Base-by-base conservation (phyloP, 2,113 vertebrate genomes). In the Lipophrys pholis region DNA sequence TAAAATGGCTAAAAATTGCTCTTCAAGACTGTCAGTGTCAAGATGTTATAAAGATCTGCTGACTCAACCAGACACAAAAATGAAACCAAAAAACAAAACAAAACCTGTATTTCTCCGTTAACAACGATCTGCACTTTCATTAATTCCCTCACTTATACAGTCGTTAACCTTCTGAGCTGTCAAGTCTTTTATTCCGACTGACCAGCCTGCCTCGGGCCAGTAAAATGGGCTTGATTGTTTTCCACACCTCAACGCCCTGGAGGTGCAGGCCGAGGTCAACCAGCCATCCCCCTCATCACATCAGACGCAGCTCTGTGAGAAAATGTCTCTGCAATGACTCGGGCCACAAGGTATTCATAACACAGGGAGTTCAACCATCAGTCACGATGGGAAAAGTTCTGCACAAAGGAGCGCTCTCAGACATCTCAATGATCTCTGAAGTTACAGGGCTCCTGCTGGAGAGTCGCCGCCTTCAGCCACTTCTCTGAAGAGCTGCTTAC, bases 401-500 rank as follows among this genome's bases (percentile, higher is more conserved):
- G 56, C 43, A 84, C 69, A 76, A 71, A 66, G 48, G 6, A 65
- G 51, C 16, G 57, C 54, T 68, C 68, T 69, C 61, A 70, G 57
- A 67, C 55, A 49, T 78, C 39, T 73, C 70, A 69, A 80, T 80
- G 76, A 69, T 42, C 42, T 61, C 56, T 65, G 15, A 51, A 41
- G 63, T 56, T 48, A 41, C 56, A 55, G 11, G 49, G 15, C 40
- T 76, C 65, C 57, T 78, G 55, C 57, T 5, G 66, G 17, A 60
- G 49, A 73, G 67, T 35, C 0, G 12, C 63, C 40, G 49, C 58
- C 52, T 75, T 72, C 62, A 57, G 45, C 21, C 57, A 50, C 58
- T 77, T 71, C 56, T 61, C 40, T 54, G 9, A 62, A 85, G 74
- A 49, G 57, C 68, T 71, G 61, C 69, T 73, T 82, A 70, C 16